Conservation (phyloP, 2,797 vertebrate genomes). For the Sebastes glaucus region DNA sequence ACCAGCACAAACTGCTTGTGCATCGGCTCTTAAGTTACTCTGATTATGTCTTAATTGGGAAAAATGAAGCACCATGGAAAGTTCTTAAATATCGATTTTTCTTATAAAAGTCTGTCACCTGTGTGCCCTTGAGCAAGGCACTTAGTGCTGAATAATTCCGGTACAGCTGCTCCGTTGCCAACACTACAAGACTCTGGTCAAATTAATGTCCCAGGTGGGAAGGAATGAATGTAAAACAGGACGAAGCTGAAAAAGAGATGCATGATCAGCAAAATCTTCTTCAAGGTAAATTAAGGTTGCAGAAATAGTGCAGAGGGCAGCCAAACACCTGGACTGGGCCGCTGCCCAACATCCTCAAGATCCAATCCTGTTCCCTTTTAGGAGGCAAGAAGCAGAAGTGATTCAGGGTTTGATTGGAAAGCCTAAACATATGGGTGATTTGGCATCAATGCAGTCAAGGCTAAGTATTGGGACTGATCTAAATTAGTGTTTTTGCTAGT, state of each 20-base stretch:
- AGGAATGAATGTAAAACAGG: slow-evolving; percentile 40
- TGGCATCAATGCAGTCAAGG: background rate
- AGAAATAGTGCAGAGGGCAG: slow-evolving; percentile 41
- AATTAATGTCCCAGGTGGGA: slow-evolving; percentile 38
- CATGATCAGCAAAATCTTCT: slow-evolving; percentile 47
- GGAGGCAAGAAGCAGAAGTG: background rate
- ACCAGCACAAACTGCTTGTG: background rate
- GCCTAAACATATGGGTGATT: background rate
- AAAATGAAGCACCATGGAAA: background rate
- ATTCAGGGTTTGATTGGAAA: slow-evolving; percentile 5
- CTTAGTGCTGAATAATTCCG: slow-evolving; percentile 2
- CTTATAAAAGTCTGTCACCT: background rate
- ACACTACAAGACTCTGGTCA: slow-evolving; percentile 5
- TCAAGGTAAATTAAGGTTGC: slow-evolving; percentile 50
- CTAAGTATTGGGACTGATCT: background rate
- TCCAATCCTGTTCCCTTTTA: background rate
- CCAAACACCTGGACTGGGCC: slow-evolving; percentile 31
- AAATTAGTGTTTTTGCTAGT: background rate
- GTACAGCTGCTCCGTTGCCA: background rate
- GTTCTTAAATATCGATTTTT: background rate
- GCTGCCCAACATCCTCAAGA: background rate
- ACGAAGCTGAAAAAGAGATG: slow-evolving; percentile 4
- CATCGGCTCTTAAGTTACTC: background rate
- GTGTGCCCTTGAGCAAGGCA: slow-evolving; percentile 26
- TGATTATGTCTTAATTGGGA: background rate